Percentiles rank a stretch among this genome's conserved stretches.
phyloP scores from a whole-genome alignment of 2,888 invertebrate genomes.

The Ferdinandea cuprea region DNA sequence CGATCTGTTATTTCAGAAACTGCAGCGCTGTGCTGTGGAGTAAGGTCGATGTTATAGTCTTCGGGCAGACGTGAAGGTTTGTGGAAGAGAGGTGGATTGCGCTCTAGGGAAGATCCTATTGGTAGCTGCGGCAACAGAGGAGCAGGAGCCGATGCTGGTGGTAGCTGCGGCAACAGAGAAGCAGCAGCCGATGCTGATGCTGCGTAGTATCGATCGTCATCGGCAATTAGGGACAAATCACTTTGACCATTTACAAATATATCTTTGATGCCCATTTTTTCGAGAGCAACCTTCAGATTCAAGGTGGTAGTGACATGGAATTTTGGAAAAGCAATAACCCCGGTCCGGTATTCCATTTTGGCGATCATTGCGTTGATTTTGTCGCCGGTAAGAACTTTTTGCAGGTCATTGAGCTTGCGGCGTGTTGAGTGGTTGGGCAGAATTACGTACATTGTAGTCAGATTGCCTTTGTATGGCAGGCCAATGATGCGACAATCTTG shows the following conservation, averaged over 20 bases:
- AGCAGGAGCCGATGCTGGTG: background rate
- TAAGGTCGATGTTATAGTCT: too few relatives aligned
- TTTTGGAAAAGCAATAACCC: constrained; percentile 87
- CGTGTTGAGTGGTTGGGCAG: constrained; percentile 85
- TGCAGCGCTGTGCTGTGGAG: background rate
- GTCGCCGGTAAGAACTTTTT: constrained; percentile 82
- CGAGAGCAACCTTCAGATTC: constrained; percentile 85
- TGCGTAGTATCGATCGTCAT: constrained; percentile 6
- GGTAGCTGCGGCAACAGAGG: background rate
- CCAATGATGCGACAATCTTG: constrained; percentile 86
- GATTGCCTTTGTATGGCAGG: constrained; percentile 87
- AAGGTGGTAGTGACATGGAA: constrained; percentile 87
- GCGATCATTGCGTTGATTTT: constrained; percentile 82
- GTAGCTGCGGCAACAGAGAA: background rate
- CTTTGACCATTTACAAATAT: constrained; percentile 86
- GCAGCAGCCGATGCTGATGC: background rate
- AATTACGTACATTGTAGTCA: constrained; percentile 87
- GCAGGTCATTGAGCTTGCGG: constrained; percentile 83
- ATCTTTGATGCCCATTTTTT: constrained; percentile 85
- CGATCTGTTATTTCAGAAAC: constrained; percentile 49
- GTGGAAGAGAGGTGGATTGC: background rate
- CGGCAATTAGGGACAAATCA: constrained; percentile 87
- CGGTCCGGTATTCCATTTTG: constrained; percentile 81
- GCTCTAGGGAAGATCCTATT: background rate
- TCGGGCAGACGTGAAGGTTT: background rate